These are phyloP conservation scores for Brachionus plicatilis DNA, from an alignment of 1,140 invertebrate species.

Conservation along the genomic window DNA sequence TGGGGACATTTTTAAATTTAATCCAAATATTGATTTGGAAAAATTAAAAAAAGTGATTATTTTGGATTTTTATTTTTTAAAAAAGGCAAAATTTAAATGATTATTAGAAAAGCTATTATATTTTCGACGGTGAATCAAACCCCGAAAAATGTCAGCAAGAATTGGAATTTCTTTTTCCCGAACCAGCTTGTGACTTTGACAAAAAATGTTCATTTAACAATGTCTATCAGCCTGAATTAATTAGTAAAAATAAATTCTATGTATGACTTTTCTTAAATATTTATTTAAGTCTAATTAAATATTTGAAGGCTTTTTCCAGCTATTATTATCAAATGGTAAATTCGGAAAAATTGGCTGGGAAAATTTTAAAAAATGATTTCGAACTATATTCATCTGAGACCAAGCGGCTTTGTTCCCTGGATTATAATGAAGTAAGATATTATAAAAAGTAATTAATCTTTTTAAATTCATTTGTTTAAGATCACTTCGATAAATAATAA, in stretches of 20 bases:
- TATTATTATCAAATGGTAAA: slow-evolving; percentile 38
- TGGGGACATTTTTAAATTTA: neutral
- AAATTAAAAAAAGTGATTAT: slow-evolving; percentile 11
- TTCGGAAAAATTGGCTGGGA: neutral
- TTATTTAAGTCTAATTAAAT: neutral
- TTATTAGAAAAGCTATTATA: neutral
- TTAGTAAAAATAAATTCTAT: slow-evolving; percentile 8
- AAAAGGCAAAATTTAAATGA: neutral
- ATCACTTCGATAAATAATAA: neutral
- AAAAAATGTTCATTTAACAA: slow-evolving; percentile 13
- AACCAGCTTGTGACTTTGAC: neutral
- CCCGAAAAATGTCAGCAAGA: neutral
- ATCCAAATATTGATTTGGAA: neutral
- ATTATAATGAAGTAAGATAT: slow-evolving; percentile 7
- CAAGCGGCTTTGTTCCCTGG: neutral
- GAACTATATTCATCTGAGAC: neutral
- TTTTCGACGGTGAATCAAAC: neutral
- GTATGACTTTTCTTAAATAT: neutral
- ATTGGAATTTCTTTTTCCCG: neutral
- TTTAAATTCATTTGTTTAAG: neutral
- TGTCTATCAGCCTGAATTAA: neutral
- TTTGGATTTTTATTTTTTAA: neutral
- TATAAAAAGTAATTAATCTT: neutral
- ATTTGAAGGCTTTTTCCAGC: slow-evolving; percentile 3
- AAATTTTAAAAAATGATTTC: neutral